phyloP scores from a whole-genome alignment of 2,888 invertebrate genomes.

The Apamea sordens region DNA sequence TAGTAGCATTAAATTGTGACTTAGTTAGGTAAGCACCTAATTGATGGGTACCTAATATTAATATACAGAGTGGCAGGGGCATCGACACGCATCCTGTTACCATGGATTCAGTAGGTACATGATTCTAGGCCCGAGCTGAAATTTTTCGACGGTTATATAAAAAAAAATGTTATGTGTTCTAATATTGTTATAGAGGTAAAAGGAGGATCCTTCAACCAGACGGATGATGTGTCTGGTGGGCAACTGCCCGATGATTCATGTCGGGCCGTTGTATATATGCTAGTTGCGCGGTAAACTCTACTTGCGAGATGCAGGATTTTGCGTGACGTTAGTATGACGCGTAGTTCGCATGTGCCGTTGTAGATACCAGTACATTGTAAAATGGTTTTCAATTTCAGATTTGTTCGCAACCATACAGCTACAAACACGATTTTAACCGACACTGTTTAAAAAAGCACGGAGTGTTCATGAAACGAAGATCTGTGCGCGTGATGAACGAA shows the following conservation, averaged over 20 bases:
- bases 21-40: neutral
- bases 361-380: neutral
- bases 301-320: neutral
- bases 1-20: neutral
- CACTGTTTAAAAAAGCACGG: slow-evolving; percentile 86
- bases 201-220: no score
- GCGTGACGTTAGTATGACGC: neutral
- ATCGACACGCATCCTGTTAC: neutral
- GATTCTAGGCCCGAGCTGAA: no score
- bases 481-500: slow-evolving; percentile 80
- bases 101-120: no score
- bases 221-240: no score
- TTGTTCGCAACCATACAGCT: slow-evolving; percentile 84
- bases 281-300: neutral
- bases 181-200: neutral
- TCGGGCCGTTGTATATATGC: neutral
- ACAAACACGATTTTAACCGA: slow-evolving; percentile 83
- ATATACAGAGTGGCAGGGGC: neutral
- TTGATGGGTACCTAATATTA: neutral
- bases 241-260: no score
- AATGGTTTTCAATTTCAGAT: slow-evolving; percentile 72
- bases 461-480: slow-evolving; percentile 78
- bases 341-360: neutral
- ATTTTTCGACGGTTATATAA: no score
- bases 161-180: neutral